phyloP scores from a whole-genome alignment of 2,888 invertebrate genomes.

The Eledone cirrhosa region DNA sequence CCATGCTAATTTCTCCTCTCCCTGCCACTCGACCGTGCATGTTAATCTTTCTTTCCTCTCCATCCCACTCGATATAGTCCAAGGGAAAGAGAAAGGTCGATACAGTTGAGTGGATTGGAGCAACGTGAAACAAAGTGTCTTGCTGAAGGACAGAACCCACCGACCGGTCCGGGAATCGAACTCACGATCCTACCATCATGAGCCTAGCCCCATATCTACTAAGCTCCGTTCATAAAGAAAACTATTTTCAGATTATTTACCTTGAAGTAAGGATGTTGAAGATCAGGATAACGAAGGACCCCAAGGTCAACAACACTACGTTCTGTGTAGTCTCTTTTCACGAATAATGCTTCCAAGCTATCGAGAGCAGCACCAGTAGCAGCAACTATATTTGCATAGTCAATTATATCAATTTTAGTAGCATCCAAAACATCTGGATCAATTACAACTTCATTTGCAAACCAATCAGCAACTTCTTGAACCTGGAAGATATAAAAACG shows the following conservation, averaged over 20 bases:
- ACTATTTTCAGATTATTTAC: neutral
- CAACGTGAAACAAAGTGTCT: too few species aligned
- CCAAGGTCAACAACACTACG: conserved; percentile 8
- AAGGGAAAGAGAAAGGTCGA: too few species aligned
- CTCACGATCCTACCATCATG: too few species aligned
- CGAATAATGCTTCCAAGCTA: conserved; percentile 9
- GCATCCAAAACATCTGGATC: neutral
- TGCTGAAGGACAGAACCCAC: too few species aligned
- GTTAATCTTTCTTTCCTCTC: too few species aligned
- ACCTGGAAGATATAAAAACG: neutral
- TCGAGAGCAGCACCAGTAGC: conserved; percentile 10
- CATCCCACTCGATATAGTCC: too few species aligned
- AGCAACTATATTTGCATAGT: conserved; percentile 4
- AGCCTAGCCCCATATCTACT: too few species aligned
- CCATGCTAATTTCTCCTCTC: too few species aligned
- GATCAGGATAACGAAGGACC: neutral
- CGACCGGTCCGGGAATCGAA: too few species aligned
- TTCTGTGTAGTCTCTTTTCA: neutral
- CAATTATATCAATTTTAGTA: conserved; percentile 11
- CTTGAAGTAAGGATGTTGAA: conserved; percentile 19
- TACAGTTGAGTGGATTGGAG: too few species aligned
- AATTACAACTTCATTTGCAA: neutral
- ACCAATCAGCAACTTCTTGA: neutral
- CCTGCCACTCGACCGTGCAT: too few species aligned
- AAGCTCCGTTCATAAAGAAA: too few species aligned